phyloP scores from a whole-genome alignment of 1,140 invertebrate species.

The Mesaphorura yosii region DNA sequence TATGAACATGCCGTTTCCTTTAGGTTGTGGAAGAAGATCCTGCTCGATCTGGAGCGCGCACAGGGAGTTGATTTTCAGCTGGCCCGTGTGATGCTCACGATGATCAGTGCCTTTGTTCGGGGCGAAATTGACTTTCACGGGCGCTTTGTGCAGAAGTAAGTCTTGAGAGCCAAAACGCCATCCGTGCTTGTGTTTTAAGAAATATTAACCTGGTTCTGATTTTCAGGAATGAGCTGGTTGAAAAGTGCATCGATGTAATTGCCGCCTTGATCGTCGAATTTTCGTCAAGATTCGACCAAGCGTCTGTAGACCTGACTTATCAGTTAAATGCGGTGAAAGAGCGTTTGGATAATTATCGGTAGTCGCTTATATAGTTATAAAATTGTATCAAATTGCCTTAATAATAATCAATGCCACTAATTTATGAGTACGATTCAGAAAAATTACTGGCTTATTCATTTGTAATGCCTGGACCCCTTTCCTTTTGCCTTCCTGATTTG shows the following conservation, averaged over 20 bases:
- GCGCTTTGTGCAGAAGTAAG: slow-evolving; percentile 10
- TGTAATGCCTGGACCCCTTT: no score
- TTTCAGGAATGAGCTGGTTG: slow-evolving; percentile 25
- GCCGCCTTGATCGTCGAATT: slow-evolving; percentile 29
- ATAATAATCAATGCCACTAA: no score
- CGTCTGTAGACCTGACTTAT: slow-evolving; percentile 8
- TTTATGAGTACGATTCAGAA: no score
- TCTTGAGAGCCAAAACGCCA: no score
- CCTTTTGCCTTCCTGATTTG: no score
- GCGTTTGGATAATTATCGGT: slow-evolving; percentile 6
- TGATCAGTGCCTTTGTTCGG: slow-evolving; percentile 19
- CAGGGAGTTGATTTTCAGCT: slow-evolving; percentile 16
- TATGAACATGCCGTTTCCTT: background rate
- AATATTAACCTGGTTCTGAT: no score
- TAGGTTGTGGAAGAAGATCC: slow-evolving; percentile 24
- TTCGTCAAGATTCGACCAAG: slow-evolving; percentile 24
- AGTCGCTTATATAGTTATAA: background rate
- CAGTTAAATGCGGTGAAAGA: slow-evolving; percentile 21
- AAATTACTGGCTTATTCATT: no score
- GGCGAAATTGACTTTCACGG: slow-evolving; percentile 7
- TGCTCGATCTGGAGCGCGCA: background rate
- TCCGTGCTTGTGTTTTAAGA: no score
- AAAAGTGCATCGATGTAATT: slow-evolving; percentile 27
- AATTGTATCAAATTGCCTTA: no score
- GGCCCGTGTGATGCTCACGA: slow-evolving; percentile 26